Conservation (phyloP, 2,113 vertebrate species). For the Heteronetta atricapilla region DNA sequence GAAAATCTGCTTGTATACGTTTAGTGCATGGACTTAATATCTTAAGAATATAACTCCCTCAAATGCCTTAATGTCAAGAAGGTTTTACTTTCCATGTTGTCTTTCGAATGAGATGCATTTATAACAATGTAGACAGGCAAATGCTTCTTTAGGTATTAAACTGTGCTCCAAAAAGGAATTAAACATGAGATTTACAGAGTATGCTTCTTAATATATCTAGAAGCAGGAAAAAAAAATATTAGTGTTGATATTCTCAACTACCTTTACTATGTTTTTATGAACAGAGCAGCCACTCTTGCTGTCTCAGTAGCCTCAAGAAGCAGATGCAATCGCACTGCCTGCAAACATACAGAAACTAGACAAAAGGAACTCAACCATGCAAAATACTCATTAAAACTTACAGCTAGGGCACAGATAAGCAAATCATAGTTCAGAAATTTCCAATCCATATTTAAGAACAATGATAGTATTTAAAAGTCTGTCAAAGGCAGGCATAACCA, state of each 20-base stretch:
- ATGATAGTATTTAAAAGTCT: neutral
- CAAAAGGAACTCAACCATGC: neutral
- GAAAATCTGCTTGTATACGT: constrained; percentile 67
- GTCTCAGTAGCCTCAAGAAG: neutral
- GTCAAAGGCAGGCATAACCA: neutral
- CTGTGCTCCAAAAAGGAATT: constrained; percentile 62
- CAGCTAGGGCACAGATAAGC: neutral
- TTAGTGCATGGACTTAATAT: constrained; percentile 68
- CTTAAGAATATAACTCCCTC: constrained; percentile 71
- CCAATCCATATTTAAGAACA: neutral
- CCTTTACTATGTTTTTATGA: constrained; percentile 7
- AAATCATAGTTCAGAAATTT: neutral
- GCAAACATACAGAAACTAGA: neutral
- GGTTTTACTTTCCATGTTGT: constrained; percentile 68
- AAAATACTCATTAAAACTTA: neutral
- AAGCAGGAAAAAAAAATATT: constrained; percentile 23
- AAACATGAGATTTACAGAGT: constrained; percentile 54
- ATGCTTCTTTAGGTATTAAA: constrained; percentile 59
- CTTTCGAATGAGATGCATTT: constrained; percentile 57
- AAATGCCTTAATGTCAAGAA: constrained; percentile 74
- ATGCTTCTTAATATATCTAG: constrained; percentile 12
- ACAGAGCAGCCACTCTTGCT: neutral
- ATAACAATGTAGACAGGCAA: constrained; percentile 55
- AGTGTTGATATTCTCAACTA: constrained; percentile 20
- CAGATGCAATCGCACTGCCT: neutral